Evolutionary conservation across 2,113 vertebrate genomes (phyloP).

Genomic region (Zapus hudsonius): DNA sequence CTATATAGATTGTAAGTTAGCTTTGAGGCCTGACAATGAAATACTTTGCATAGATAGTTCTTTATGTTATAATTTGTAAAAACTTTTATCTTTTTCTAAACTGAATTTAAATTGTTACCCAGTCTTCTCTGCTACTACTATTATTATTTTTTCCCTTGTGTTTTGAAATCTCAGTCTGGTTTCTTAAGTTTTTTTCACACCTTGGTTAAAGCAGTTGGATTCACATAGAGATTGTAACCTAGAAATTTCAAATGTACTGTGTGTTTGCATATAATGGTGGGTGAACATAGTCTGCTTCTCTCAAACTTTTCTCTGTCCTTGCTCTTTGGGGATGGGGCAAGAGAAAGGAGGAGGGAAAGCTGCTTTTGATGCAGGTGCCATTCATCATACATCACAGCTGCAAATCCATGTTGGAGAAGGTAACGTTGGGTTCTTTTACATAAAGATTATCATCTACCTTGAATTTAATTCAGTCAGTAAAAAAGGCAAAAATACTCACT

Average conservation of each 20-base stretch:
- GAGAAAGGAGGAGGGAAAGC: neutral
- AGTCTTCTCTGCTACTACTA: neutral
- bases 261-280: accelerated
- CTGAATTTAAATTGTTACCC: neutral
- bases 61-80: neutral
- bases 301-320: neutral
- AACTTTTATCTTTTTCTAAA: neutral
- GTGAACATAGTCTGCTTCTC: neutral
- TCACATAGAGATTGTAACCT: neutral
- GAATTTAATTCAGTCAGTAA: neutral
- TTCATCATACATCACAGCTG: neutral
- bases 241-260: neutral
- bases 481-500: neutral
- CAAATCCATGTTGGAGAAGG: neutral
- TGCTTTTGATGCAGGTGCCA: neutral
- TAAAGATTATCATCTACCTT: neutral
- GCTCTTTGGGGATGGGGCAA: neutral
- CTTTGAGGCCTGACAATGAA: neutral
- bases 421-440: neutral
- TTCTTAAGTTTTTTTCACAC: neutral
- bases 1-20: neutral
- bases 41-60: neutral
- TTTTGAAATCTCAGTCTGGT: neutral
- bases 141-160: neutral
- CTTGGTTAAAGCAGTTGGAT: neutral